These are phyloP conservation scores for Tichodroma muraria DNA, from an alignment of 2,113 vertebrate genomes.

Conservation along the genomic window DNA sequence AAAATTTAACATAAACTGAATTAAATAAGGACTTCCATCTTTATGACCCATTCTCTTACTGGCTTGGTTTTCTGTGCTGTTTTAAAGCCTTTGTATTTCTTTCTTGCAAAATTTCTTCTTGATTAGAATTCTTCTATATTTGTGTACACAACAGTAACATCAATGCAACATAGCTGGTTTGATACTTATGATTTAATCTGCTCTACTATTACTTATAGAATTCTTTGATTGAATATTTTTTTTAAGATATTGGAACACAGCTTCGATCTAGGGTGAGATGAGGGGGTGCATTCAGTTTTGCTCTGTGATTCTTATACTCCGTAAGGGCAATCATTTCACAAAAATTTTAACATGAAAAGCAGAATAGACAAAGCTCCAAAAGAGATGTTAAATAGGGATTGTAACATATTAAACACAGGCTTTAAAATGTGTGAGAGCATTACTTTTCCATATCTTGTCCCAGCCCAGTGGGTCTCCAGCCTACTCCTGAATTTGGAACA, in stretches of 20 bases:
- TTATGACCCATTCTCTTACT: not conserved
- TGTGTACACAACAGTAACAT: not conserved
- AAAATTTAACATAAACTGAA: not conserved
- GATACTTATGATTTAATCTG: not conserved
- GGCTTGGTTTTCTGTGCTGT: not conserved
- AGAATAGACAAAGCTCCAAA: not conserved
- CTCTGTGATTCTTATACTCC: not conserved
- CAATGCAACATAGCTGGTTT: not conserved
- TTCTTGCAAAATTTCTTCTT: not conserved
- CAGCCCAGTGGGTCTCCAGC: not conserved
- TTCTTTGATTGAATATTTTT: not conserved
- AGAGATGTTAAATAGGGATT: not conserved
- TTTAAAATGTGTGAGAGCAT: not conserved
- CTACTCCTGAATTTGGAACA: not conserved
- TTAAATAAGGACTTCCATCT: not conserved
- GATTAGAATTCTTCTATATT: not conserved
- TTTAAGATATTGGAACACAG: not conserved
- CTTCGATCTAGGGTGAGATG: not conserved
- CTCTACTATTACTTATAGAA: not conserved
- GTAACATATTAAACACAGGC: not conserved
- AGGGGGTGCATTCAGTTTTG: not conserved
- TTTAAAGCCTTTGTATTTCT: not conserved
- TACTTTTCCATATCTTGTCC: not conserved
- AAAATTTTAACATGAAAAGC: not conserved
- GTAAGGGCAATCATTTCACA: not conserved